These are phyloP conservation scores for Hydropotes inermis DNA, from an alignment of 2,113 vertebrate genomes.

Conservation along the genomic window DNA sequence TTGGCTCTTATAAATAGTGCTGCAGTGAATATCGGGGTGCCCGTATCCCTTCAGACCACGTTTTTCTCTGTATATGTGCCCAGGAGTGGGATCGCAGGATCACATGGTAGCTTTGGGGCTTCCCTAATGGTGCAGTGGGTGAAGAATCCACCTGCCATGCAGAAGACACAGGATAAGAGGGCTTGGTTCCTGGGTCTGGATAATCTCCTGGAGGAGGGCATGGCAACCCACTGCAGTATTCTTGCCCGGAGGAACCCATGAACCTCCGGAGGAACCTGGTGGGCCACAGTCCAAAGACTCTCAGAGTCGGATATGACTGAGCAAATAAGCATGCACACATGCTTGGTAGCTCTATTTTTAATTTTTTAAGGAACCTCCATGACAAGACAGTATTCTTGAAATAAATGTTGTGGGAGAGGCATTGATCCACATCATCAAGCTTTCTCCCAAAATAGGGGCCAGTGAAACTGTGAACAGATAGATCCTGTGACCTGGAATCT, in stretches of 20 bases:
- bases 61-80: neutral
- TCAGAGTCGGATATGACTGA: neutral
- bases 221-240: neutral
- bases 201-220: neutral
- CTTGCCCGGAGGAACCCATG: neutral
- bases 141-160: neutral
- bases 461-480: neutral
- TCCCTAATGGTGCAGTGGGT: rapidly evolving
- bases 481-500: neutral
- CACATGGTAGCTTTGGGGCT: neutral
- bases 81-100: neutral
- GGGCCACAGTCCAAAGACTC: neutral
- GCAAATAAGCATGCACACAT: neutral
- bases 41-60: neutral
- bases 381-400: neutral
- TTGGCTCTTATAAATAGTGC: neutral
- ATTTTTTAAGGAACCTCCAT: neutral
- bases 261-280: neutral
- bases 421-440: neutral
- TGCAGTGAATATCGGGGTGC: neutral
- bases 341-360: neutral
- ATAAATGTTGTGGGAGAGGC: neutral
- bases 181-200: neutral
- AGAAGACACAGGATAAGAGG: neutral
- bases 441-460: neutral